phyloP scores from a whole-genome alignment of 2,797 vertebrate genomes.

The Phrynocephalus vlangalii region DNA sequence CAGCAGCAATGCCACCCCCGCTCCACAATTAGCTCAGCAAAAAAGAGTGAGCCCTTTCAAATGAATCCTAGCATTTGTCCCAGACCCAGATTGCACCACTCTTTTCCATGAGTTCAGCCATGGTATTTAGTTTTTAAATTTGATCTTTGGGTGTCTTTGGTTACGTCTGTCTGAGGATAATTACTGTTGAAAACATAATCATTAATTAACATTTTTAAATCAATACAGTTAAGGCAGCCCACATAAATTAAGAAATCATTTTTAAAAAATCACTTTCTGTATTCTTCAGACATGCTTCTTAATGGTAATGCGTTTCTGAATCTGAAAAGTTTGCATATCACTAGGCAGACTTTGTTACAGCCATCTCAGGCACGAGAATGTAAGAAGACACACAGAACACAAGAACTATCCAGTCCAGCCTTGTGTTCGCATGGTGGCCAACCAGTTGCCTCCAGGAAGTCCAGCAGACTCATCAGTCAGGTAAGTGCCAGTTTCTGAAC shows the following conservation, averaged over 20 bases:
- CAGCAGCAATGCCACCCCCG: neutral
- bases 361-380: neutral
- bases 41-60: neutral
- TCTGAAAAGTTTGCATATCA: neutral
- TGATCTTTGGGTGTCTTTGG: neutral
- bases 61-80: neutral
- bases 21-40: neutral
- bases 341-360: neutral
- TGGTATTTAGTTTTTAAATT: neutral
- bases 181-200: neutral
- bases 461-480: neutral
- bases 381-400: neutral
- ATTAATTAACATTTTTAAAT: neutral
- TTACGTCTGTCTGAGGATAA: neutral
- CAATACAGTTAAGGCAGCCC: neutral
- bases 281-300: neutral
- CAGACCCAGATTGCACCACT: neutral
- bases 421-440: neutral
- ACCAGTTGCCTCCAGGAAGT: neutral
- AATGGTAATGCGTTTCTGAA: neutral
- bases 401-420: neutral
- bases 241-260: too few species aligned
- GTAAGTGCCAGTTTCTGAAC: too few species aligned
- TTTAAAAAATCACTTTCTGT: too few species aligned
- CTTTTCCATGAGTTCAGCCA: neutral